Conservation (phyloP, 2,888 invertebrate species). For the Drosophila fungiperda region DNA sequence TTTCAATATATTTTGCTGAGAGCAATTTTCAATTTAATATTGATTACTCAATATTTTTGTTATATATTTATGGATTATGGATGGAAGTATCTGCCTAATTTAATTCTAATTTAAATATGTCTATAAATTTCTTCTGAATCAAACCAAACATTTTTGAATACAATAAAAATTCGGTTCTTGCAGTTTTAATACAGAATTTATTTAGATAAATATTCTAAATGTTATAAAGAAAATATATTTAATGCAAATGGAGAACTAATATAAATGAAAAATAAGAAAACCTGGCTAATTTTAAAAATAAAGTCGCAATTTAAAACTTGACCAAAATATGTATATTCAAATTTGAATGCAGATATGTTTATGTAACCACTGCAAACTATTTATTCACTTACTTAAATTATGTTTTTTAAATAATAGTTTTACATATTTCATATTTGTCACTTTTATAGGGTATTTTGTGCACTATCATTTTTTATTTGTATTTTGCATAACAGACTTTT, state of each 20-base stretch:
- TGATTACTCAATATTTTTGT: background rate
- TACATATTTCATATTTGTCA: background rate
- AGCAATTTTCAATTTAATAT: background rate
- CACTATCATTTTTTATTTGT: background rate
- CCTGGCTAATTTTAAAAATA: too few relatives aligned
- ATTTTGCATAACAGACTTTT: constrained; percentile 32
- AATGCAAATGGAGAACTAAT: too few relatives aligned
- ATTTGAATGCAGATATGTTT: too few relatives aligned
- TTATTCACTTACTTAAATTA: background rate
- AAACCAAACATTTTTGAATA: background rate
- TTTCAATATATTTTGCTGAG: background rate
- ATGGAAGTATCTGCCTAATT: background rate
- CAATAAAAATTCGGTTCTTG: background rate
- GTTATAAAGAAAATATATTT: too few relatives aligned
- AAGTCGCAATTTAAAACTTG: too few relatives aligned
- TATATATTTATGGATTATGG: background rate
- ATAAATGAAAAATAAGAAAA: too few relatives aligned
- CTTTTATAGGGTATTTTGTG: constrained; percentile 26
- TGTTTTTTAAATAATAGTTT: background rate
- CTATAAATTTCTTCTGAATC: background rate
- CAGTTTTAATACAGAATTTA: too few relatives aligned
- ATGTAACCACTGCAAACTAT: too few relatives aligned
- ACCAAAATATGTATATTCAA: too few relatives aligned
- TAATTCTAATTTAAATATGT: background rate
- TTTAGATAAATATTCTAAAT: too few relatives aligned